phyloP scores from a whole-genome alignment of 2,888 invertebrate genomes.

The Rhamphomyia laevipes region DNA sequence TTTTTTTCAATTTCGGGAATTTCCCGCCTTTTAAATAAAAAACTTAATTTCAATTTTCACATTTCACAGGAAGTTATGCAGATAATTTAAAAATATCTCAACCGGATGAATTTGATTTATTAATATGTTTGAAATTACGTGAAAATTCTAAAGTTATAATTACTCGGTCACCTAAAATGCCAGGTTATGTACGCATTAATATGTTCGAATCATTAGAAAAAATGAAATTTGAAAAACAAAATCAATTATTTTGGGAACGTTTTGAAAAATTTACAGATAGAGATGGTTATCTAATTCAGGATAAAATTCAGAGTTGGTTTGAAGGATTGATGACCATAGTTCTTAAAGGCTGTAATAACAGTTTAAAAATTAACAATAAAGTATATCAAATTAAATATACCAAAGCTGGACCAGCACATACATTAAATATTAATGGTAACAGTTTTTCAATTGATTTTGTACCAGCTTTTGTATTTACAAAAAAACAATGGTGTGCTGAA shows the following conservation, averaged over 20 bases:
- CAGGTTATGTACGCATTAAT: constrained; percentile 19
- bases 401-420: constrained; percentile 17
- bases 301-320: constrained; percentile 21
- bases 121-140: constrained; percentile 17
- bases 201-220: constrained; percentile 8
- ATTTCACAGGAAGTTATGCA: constrained; percentile 17
- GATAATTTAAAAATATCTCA: constrained; percentile 16
- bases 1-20: neutral
- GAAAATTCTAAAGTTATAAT: constrained; percentile 5
- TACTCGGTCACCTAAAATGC: constrained; percentile 6
- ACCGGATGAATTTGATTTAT: constrained; percentile 23
- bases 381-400: constrained; percentile 14
- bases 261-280: constrained; percentile 15
- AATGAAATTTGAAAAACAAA: constrained; percentile 6
- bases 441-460: constrained; percentile 21
- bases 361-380: neutral
- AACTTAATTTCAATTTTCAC: neutral
- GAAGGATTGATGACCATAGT: constrained; percentile 11
- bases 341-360: neutral
- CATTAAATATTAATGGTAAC: constrained; percentile 14
- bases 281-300: constrained; percentile 7
- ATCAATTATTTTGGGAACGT: constrained; percentile 5
- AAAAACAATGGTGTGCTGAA: constrained; percentile 13
- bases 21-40: no score
- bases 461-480: constrained; percentile 16